Evolutionary conservation across 2,797 vertebrate genomes (phyloP).

Genomic region (Semaprochilodus insignis): DNA sequence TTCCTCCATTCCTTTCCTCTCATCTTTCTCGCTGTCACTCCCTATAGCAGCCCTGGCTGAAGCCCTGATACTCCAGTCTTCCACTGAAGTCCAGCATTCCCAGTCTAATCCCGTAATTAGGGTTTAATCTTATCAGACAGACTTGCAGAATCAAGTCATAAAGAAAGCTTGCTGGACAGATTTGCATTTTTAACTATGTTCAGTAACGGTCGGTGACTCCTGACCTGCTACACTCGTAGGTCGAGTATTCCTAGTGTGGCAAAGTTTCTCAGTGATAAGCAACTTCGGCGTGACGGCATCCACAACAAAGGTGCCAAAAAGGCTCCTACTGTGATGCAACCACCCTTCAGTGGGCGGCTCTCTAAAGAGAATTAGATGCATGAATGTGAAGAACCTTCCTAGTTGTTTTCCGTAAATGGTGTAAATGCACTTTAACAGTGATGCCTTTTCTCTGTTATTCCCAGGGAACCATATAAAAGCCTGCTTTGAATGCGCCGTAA

Average conservation of each 20-base stretch:
- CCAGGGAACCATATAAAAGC: too few species aligned
- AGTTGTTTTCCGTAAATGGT: too few species aligned
- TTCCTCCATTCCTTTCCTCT: conserved; percentile 62
- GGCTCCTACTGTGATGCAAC: too few species aligned
- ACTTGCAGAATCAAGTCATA: neutral
- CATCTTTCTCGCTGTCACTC: conserved; percentile 62
- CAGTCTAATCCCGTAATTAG: conserved; percentile 1
- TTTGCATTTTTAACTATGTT: neutral
- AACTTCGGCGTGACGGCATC: neutral
- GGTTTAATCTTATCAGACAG: neutral
- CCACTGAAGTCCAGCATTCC: neutral
- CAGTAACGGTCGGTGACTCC: neutral
- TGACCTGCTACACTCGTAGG: conserved; percentile 1
- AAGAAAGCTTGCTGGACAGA: neutral
- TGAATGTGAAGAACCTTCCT: too few species aligned
- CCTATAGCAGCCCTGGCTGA: conserved; percentile 45
- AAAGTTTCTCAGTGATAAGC: neutral
- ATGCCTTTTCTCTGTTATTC: too few species aligned
- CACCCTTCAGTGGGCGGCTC: neutral
- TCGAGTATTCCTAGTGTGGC: neutral
- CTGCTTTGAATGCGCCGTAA: too few species aligned
- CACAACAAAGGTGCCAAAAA: neutral
- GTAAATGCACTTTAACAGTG: too few species aligned
- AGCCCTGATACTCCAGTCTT: neutral
- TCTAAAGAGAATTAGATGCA: neutral